Conservation (phyloP, 2,797 vertebrate species). For the Tangara arthus region DNA sequence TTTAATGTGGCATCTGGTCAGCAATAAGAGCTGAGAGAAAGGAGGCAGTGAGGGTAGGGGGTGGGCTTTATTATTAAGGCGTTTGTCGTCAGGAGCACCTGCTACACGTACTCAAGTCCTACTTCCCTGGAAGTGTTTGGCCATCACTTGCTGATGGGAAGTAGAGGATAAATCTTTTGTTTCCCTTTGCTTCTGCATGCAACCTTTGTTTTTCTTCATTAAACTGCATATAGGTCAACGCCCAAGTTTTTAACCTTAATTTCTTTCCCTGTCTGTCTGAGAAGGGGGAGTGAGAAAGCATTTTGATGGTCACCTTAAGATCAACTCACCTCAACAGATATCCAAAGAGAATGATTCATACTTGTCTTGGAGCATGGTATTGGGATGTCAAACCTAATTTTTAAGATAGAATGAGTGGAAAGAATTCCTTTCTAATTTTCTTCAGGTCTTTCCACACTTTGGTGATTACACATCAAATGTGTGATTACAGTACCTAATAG, state of each 20-base stretch:
- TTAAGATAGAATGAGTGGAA: neutral
- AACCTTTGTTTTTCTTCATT: neutral
- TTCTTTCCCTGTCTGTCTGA: neutral
- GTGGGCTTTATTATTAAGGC: neutral
- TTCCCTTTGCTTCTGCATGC: fast-evolving
- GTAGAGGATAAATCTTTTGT: neutral
- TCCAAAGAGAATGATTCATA: neutral
- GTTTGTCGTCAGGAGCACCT: neutral
- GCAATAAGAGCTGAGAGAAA: neutral
- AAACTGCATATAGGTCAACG: neutral
- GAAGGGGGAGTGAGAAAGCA: neutral
- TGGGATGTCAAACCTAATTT: neutral
- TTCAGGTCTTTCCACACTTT: neutral
- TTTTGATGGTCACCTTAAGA: neutral
- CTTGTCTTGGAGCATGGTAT: neutral
- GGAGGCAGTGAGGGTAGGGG: fast-evolving
- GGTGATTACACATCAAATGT: neutral
- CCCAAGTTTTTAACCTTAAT: neutral
- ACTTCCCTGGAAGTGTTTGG: neutral
- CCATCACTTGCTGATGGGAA: neutral
- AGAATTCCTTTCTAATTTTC: neutral
- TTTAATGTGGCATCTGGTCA: neutral
- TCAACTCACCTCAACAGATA: neutral
- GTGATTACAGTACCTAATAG: neutral
- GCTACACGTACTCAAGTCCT: neutral